Base-by-base conservation (phyloP, 2,888 invertebrate species). In the Cyclophora punctaria region DNA sequence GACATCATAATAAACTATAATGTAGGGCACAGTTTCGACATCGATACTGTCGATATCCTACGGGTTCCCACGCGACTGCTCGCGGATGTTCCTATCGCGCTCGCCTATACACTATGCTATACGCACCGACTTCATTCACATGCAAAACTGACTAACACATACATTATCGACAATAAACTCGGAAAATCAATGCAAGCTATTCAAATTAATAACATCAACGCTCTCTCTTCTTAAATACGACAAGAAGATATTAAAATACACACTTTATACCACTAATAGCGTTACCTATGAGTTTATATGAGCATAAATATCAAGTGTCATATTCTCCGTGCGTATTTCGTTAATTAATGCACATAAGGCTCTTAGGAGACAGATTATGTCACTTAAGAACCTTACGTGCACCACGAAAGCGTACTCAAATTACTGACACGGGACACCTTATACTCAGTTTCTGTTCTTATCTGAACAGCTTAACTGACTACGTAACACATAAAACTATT, bases 31-130 rank as follows among this genome's bases (percentile, higher is more conserved):
- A 47, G 51, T 59, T 59, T 55, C 53, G 48, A 57, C 48, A 57
- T 55, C 53, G 59, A 68, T 65, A 63, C 63, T 62, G 69, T 69
- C 67, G 66, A 75, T 71, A 71, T 70, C 67, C 68, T 68, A 67
- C 56, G 56, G 54, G 61, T 71, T 74, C 71, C 75, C 73, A 78
- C 78, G 75, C 75, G 64, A 55, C 37, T 5, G 56, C 48, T 50
- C 57, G 65, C 72, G 76, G 77, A 78, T 66, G 75, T 71, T 65
- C 63, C 63, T 76, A 77, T 77, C 76, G 48, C 44, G 7, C 35
- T 41, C 46, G 20, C 33, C 33, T 44, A 3, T 34, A 33, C 7
- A n/a, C 42, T 54, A 20, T 20, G 20, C 20, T 20, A 20, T 20
- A 20, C 20, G 20, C 20, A 20, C 20, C 20, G 20, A 20, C 20